phyloP scores from a whole-genome alignment of 2,113 vertebrate species.

The Chroicocephalus ridibundus region DNA sequence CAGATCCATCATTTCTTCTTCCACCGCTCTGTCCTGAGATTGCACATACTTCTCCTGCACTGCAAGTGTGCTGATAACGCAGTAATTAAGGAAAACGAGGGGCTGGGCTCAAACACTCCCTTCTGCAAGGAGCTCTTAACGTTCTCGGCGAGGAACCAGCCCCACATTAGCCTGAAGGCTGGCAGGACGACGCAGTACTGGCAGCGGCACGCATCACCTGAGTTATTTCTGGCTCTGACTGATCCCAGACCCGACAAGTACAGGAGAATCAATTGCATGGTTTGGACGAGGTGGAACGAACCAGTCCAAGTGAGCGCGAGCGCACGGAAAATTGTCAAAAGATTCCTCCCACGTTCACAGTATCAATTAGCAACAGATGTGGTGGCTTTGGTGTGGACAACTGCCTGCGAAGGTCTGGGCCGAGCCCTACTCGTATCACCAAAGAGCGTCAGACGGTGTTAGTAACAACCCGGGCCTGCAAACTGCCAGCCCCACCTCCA shows the following conservation, averaged over 20 bases:
- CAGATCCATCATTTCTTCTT: slow-evolving; percentile 86
- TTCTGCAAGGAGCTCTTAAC: not conserved
- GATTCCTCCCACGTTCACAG: not conserved
- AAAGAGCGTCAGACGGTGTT: not conserved
- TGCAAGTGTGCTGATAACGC: slow-evolving; percentile 81
- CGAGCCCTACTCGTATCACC: not conserved
- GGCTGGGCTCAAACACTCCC: slow-evolving; percentile 40
- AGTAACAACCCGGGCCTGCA: not conserved
- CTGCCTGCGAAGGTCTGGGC: not conserved
- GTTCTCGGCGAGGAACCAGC: not conserved
- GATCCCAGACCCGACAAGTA: not conserved
- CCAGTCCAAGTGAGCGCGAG: not conserved
- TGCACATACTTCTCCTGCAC: slow-evolving; percentile 90
- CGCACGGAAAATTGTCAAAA: not conserved
- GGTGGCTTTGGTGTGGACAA: not conserved
- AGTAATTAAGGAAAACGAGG: slow-evolving; percentile 76
- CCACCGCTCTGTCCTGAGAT: slow-evolving; percentile 76
- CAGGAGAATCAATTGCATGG: not conserved
- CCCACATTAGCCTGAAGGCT: not conserved
- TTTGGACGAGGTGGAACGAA: not conserved
- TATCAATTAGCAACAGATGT: not conserved
- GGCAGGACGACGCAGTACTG: not conserved
- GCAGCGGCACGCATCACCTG: not conserved
- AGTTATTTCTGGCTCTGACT: not conserved
- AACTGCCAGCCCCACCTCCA: not conserved